These are phyloP conservation scores for Ectobius pallidus DNA, from an alignment of 2,888 invertebrate genomes.

Conservation along the genomic window DNA sequence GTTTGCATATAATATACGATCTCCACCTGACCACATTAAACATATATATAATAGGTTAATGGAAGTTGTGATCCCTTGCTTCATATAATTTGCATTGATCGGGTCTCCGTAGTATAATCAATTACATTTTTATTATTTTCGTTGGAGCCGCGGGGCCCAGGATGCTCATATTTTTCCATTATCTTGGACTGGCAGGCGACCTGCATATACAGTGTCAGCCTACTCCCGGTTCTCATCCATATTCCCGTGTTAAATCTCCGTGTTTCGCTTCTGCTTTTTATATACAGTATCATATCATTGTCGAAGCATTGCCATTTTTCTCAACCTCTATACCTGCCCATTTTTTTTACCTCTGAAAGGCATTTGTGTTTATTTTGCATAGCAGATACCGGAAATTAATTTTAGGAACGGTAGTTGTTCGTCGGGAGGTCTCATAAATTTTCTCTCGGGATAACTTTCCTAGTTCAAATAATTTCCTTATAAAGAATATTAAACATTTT, in stretches of 20 bases:
- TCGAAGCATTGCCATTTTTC: not conserved
- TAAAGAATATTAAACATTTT: too few relatives aligned
- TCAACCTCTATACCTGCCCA: not conserved
- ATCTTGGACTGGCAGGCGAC: slow-evolving; percentile 24
- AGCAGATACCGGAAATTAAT: too few relatives aligned
- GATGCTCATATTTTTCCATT: slow-evolving; percentile 28
- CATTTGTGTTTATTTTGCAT: too few relatives aligned
- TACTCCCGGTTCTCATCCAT: not conserved
- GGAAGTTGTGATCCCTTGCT: not conserved
- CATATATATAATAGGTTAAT: slow-evolving; percentile 18
- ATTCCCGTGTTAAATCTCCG: not conserved
- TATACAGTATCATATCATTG: not conserved
- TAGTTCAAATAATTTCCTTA: too few relatives aligned
- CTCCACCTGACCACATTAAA: not conserved
- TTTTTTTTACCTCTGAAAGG: not conserved
- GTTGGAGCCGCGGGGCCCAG: not conserved
- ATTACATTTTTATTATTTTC: slow-evolving; percentile 25
- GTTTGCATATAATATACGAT: too few relatives aligned
- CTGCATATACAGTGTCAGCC: slow-evolving; percentile 1
- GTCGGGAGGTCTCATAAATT: too few relatives aligned
- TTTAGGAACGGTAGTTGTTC: too few relatives aligned
- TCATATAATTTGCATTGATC: slow-evolving; percentile 23
- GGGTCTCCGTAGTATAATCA: slow-evolving; percentile 27
- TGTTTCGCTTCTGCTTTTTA: not conserved
- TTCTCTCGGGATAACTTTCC: too few relatives aligned